phyloP scores from a whole-genome alignment of 2,797 vertebrate species.

The Garrulus glandarius region DNA sequence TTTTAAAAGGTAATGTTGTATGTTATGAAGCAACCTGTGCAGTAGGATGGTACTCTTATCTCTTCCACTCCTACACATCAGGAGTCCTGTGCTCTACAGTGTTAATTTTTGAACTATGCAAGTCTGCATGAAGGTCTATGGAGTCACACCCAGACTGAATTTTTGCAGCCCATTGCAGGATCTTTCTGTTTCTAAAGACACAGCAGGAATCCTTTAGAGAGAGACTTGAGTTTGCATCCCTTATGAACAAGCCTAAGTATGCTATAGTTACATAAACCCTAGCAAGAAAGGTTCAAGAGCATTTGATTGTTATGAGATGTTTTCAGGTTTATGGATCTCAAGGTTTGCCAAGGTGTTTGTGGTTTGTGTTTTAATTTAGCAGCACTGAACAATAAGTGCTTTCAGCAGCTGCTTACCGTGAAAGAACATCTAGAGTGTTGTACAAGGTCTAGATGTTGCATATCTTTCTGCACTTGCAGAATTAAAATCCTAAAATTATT shows the following conservation, averaged over 20 bases:
- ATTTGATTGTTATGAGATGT: neutral
- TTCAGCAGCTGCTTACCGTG: neutral
- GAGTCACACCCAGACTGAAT: neutral
- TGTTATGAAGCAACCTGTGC: neutral
- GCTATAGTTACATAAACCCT: neutral
- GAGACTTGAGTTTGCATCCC: neutral
- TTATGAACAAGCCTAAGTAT: neutral
- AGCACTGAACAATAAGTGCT: neutral
- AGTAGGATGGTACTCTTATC: neutral
- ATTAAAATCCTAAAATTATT: neutral
- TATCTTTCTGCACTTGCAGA: neutral
- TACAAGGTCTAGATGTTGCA: neutral
- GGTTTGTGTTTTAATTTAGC: constrained; percentile 8
- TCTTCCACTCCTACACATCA: neutral
- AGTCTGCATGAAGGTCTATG: neutral
- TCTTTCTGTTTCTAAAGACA: neutral
- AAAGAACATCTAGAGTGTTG: neutral
- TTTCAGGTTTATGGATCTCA: neutral
- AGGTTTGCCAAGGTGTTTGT: neutral
- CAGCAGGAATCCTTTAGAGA: neutral
- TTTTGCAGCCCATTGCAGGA: neutral
- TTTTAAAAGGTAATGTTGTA: neutral
- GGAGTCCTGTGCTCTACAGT: neutral
- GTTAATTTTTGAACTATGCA: neutral
- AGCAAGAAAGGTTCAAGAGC: neutral